A percentile compares a stretch with the other conserved stretches of the same genome.
phyloP scores from a whole-genome alignment of 2,888 invertebrate species.

The Lepidocyrtinus sp. region DNA sequence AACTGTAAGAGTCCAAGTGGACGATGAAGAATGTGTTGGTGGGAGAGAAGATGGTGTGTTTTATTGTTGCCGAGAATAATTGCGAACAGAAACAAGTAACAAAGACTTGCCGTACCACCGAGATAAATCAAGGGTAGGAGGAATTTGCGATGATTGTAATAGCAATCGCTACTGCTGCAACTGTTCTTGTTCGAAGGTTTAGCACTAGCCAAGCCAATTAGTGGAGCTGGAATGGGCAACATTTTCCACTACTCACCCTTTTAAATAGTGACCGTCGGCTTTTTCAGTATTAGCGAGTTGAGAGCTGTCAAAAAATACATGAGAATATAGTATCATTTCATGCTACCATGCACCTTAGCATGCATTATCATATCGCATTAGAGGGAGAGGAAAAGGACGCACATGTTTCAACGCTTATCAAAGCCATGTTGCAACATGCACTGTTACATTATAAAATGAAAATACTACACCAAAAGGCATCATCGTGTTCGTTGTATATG shows the following conservation, averaged over 20 bases:
- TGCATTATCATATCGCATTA: constrained; percentile 20
- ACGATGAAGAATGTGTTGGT: not conserved
- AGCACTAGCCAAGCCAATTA: constrained; percentile 64
- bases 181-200: constrained; percentile 15
- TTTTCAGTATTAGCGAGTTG: constrained; percentile 34
- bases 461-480: no score
- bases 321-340: constrained; percentile 16
- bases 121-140: constrained; percentile 66
- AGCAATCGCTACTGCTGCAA: constrained; percentile 11
- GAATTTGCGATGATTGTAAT: constrained; percentile 47
- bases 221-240: constrained; percentile 68
- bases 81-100: constrained; percentile 67
- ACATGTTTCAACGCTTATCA: constrained; percentile 7
- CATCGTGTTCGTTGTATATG: not conserved
- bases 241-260: constrained; percentile 61
- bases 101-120: constrained; percentile 63
- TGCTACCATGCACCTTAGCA: constrained; percentile 18
- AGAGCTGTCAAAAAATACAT: constrained; percentile 57
- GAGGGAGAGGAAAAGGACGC: constrained; percentile 10
- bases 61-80: constrained; percentile 50
- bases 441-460: not conserved
- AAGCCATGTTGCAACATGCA: constrained; percentile 19
- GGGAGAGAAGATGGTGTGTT: constrained; percentile 19
- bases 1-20: constrained; percentile 16
- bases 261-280: constrained; percentile 49